Evolutionary conservation across 2,888 invertebrate genomes (phyloP), one percentile per base, ranked within the genome.

Genomic region (Blomia tropicalis): DNA sequence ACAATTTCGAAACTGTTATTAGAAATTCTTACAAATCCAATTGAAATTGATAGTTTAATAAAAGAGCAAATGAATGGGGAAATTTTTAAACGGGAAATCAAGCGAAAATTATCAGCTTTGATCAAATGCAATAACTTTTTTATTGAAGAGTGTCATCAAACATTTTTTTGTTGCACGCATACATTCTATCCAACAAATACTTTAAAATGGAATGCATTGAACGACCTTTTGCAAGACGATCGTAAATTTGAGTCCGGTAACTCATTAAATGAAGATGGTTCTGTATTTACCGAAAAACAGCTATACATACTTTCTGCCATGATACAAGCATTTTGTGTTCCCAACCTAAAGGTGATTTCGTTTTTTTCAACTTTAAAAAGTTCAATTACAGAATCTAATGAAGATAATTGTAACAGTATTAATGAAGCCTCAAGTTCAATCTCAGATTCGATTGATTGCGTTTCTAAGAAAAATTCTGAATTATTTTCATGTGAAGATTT

Each of bases 151-250:
- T 89, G 90, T 63, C 89, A 92, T 69, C 81, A 82, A 61, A 90
- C 92, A 1, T 88, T 91, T 71, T 85, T 88, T 1, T 80, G 85
- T 2, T 91, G 93, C 71, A 95, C 91, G 71, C 90, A 93, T 74
- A 90, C 90, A 0, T 95, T 96, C 76, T 93, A 90, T 74, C 93
- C 95, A 0, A 92, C 91, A 0, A 86, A 88, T 0, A 83, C 83
- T 60, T 77, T 93, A 59, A 93, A 93, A 73, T 93, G 93, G 92
- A 84, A 84, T 67, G 87, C 87, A 70, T 76, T 95, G 0, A 90
- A 91, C 72, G 86, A 87, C 70, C 74, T 88, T 64, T 75, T 90
- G 59, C 51, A 67, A 66, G 66, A 63, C 4, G 64, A 64, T 11
- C n/a, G 5, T 14, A 4, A 7, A 25, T 5, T 7, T 5, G 29